Conservation (phyloP, 2,113 vertebrate genomes). For the Centrocercus urophasianus region DNA sequence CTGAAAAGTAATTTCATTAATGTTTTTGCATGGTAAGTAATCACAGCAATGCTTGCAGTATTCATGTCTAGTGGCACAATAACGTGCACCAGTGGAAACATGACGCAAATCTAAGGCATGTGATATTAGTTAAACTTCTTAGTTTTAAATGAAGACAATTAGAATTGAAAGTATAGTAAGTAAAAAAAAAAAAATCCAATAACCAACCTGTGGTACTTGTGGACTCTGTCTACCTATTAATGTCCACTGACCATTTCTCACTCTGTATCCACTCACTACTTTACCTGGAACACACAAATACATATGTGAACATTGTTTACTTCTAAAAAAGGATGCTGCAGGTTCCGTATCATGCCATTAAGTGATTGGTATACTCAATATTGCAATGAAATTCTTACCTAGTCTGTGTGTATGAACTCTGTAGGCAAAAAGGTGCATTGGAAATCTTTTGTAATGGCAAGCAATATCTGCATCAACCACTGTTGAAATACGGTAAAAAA, state of each 20-base stretch:
- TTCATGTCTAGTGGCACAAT: background rate
- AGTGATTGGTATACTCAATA: background rate
- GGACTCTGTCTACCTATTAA: slow-evolving; percentile 95
- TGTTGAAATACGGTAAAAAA: slow-evolving; percentile 65
- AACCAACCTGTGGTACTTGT: slow-evolving; percentile 92
- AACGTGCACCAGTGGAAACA: background rate
- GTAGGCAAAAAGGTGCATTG: slow-evolving; percentile 96
- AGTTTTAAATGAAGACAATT: background rate
- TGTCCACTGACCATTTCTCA: slow-evolving; percentile 91
- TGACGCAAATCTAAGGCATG: fast-evolving
- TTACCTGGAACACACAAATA: slow-evolving; percentile 83
- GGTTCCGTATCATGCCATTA: background rate
- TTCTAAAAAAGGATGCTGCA: background rate
- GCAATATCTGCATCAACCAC: slow-evolving; percentile 93
- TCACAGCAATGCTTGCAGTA: background rate
- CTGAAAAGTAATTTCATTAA: background rate
- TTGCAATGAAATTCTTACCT: slow-evolving; percentile 80
- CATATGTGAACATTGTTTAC: background rate
- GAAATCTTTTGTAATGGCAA: slow-evolving; percentile 87
- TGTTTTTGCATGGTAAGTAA: background rate
- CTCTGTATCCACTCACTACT: slow-evolving; percentile 95
- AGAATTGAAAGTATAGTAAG: background rate
- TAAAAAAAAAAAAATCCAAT: background rate
- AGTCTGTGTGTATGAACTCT: slow-evolving; percentile 94
- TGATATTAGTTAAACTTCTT: background rate